A percentile compares a stretch with the other conserved stretches of the same genome.
Conservation (phyloP, 1,140 invertebrate genomes). For the Leguminivora glycinivorella region DNA sequence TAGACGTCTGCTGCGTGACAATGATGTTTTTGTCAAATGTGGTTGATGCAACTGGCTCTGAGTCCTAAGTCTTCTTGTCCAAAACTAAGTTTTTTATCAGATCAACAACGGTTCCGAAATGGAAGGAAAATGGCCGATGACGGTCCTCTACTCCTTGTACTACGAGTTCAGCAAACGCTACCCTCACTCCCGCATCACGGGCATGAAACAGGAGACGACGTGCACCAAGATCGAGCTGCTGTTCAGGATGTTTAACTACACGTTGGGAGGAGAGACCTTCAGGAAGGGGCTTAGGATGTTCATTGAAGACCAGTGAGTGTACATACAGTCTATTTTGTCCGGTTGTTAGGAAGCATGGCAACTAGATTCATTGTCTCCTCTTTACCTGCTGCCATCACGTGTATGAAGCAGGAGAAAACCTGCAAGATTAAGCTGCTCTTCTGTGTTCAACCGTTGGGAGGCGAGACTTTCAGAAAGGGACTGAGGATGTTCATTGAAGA, state of each 20-base stretch:
- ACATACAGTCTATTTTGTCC: too few relatives aligned
- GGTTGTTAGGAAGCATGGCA: too few relatives aligned
- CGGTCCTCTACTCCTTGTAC: conserved; percentile 85
- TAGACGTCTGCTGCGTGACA: too few relatives aligned
- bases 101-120: conserved; percentile 83
- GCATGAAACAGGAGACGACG: conserved; percentile 85
- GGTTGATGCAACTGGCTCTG: too few relatives aligned
- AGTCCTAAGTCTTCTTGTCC: not conserved
- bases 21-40: too few relatives aligned
- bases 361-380: too few relatives aligned
- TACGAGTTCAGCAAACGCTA: conserved; percentile 87
- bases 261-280: conserved; percentile 89
- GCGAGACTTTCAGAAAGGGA: too few relatives aligned
- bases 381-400: too few relatives aligned
- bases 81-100: conserved; percentile 59
- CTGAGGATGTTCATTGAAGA: too few relatives aligned
- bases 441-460: too few relatives aligned
- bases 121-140: conserved; percentile 88
- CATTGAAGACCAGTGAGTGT: conserved; percentile 80
- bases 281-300: conserved; percentile 86
- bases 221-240: conserved; percentile 90
- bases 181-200: conserved; percentile 85
- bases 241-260: conserved; percentile 95
- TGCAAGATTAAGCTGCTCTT: too few relatives aligned
- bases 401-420: too few relatives aligned